Evolutionary conservation across 2,797 vertebrate genomes (phyloP), one percentile per base, ranked within the genome.

Genomic region (Lagorchestes hirsutus): DNA sequence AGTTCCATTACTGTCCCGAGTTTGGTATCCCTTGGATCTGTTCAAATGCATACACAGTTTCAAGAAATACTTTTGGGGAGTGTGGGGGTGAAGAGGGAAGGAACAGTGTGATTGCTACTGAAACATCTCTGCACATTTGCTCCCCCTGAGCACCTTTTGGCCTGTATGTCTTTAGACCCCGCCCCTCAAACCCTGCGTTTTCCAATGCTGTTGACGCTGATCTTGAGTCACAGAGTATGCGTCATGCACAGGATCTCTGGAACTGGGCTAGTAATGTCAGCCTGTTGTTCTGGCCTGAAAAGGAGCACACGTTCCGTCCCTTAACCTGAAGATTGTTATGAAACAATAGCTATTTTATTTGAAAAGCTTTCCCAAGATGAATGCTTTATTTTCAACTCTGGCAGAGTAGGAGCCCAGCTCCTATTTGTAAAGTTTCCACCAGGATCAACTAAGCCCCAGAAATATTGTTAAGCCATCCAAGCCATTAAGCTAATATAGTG

Each of bases 251-350:
- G 0, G 18, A 0, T 0, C 54, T n/a, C 57, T 95, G 55, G 0
- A 90, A 28, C 0, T 59, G 74, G 31, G 94, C 67, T 62, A 9
- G 52, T n/a, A 94, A 91, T 90, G 55, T 57, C 54, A 93, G 74
- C 28, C 16, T 56, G 28, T 55, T 46, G 55, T 22, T n/a, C n/a
- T 9, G 16, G 91, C 24, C 40, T 28, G 74, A 91, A 57, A 67
- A 24, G 1, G 91, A 62, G 57, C 13, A 0, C 5, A 34, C 2
- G 0, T 0, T 24, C 58, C 24, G 27, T 0, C 93, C 95, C 46
- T 96, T 93, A 27, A 0, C 82, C 90, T 6, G 10, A 5, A 90
- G 31, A 94, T 50, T 14, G 4, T 50, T n/a, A 87, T 55, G 22
- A 93, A 87, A 29, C 14, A 57, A 92, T 92, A 54, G 0, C 0